These are phyloP conservation scores for Allophyes oxyacanthae DNA, from an alignment of 2,888 invertebrate genomes.

Conservation along the genomic window DNA sequence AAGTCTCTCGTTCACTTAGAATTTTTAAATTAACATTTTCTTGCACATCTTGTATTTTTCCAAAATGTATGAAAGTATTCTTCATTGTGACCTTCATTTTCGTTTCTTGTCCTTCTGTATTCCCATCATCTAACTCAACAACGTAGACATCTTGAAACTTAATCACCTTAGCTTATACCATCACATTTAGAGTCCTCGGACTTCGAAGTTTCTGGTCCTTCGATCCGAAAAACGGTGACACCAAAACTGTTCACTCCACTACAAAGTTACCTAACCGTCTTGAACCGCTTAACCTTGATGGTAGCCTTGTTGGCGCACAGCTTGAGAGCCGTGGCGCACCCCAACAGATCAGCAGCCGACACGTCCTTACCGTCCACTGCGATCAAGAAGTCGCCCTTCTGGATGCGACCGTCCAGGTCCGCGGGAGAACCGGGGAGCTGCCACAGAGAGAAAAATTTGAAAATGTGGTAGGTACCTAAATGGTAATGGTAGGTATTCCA, in stretches of 20 bases:
- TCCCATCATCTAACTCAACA: too few species aligned
- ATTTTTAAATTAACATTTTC: too few species aligned
- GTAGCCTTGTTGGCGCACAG: slow-evolving; percentile 94
- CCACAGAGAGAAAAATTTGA: slow-evolving; percentile 11
- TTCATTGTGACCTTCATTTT: too few species aligned
- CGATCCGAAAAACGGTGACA: slow-evolving; percentile 40
- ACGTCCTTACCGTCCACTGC: slow-evolving; percentile 96
- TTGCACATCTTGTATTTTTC: too few species aligned
- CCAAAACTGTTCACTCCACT: slow-evolving; percentile 30
- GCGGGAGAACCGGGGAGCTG: slow-evolving; percentile 97
- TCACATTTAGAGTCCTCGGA: slow-evolving; percentile 1
- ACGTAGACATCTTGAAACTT: too few species aligned
- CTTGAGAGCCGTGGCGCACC: slow-evolving; percentile 97
- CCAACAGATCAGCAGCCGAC: slow-evolving; percentile 93
- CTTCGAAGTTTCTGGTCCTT: slow-evolving; percentile 23
- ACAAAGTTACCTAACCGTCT: slow-evolving; percentile 86
- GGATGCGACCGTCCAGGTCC: slow-evolving; percentile 95
- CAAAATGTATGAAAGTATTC: too few species aligned
- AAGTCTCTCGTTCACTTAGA: too few species aligned
- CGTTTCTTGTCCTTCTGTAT: too few species aligned
- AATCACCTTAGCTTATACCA: background rate
- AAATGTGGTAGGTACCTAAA: too few species aligned
- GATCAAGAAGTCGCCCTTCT: slow-evolving; percentile 97
- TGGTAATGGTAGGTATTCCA: too few species aligned
- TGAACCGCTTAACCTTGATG: slow-evolving; percentile 96